These are phyloP conservation scores for Crossocerus cetratus DNA, from an alignment of 2,888 invertebrate genomes.

Conservation along the genomic window DNA sequence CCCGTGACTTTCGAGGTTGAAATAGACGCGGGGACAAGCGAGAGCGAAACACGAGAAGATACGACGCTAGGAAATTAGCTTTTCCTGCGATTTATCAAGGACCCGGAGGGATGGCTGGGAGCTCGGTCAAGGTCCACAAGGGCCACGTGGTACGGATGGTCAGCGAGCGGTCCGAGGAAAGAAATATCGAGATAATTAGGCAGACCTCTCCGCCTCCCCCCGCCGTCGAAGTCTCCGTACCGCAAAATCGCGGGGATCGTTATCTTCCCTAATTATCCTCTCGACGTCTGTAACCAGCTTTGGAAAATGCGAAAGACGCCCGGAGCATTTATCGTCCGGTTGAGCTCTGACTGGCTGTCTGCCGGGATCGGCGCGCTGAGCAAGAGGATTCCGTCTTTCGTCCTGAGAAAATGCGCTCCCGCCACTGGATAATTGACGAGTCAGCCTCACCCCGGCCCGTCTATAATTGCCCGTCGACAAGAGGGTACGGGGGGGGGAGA, in stretches of 20 bases:
- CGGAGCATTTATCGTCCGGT: background rate
- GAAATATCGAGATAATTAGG: constrained; percentile 44
- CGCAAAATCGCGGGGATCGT: constrained; percentile 27
- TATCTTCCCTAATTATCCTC: constrained; percentile 30
- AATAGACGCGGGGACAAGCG: constrained; percentile 10
- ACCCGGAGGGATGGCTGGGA: background rate
- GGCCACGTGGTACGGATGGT: constrained; percentile 14
- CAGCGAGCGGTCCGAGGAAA: constrained; percentile 4
- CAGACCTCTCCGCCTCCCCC: background rate
- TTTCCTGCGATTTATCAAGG: constrained; percentile 39
- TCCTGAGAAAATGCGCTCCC: background rate
- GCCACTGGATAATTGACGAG: background rate
- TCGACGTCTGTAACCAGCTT: constrained; percentile 18
- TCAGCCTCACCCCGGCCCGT: background rate
- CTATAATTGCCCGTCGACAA: constrained; percentile 1
- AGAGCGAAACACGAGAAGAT: constrained; percentile 5
- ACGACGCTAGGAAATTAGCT: constrained; percentile 38
- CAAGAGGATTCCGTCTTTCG: too few relatives aligned
- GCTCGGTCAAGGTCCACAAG: background rate
- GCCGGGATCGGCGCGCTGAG: too few relatives aligned
- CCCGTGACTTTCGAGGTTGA: background rate
- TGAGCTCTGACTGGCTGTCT: too few relatives aligned
- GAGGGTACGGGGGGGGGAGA: background rate
- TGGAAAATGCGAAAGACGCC: background rate
- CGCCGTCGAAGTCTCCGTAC: background rate